Evolutionary conservation across 2,113 vertebrate genomes (phyloP).

Genomic region (Antechinus stuartii): DNA sequence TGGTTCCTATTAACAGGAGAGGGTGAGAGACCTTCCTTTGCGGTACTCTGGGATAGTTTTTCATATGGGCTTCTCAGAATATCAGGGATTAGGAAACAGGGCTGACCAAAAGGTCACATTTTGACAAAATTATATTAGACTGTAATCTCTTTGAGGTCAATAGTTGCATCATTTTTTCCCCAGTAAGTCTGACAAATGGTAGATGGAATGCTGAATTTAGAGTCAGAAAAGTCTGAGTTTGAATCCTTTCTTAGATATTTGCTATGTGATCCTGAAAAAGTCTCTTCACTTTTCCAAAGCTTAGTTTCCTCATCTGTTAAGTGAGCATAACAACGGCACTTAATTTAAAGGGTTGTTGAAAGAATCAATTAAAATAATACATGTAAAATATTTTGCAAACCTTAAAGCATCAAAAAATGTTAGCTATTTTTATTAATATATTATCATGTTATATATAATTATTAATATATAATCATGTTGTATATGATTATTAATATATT

Average conservation of each 20-base stretch:
- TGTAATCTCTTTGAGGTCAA: background rate
- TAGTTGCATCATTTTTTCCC: background rate
- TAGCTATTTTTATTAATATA: too few relatives aligned
- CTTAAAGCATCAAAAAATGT: background rate
- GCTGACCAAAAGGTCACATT: background rate
- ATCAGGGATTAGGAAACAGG: background rate
- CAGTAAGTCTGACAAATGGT: background rate
- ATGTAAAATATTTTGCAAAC: background rate
- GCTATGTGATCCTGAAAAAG: background rate
- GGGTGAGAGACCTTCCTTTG: background rate
- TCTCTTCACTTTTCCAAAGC: background rate
- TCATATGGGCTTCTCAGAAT: background rate
- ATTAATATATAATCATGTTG: too few relatives aligned
- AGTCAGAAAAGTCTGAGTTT: background rate
- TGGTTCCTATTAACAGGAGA: background rate
- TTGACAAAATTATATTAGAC: background rate
- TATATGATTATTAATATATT: too few relatives aligned
- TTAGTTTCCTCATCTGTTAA: background rate
- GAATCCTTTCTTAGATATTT: background rate
- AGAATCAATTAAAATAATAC: background rate
- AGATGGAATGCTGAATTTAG: background rate
- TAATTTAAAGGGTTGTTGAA: background rate
- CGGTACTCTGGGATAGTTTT: background rate
- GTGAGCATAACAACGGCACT: background rate
- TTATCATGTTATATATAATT: too few relatives aligned